Evolutionary conservation across 35 echinoderm and acorn worm species (phyloP), one percentile per base, ranked within the genome.

Genomic region (Heliocidaris erythrogramma): DNA sequence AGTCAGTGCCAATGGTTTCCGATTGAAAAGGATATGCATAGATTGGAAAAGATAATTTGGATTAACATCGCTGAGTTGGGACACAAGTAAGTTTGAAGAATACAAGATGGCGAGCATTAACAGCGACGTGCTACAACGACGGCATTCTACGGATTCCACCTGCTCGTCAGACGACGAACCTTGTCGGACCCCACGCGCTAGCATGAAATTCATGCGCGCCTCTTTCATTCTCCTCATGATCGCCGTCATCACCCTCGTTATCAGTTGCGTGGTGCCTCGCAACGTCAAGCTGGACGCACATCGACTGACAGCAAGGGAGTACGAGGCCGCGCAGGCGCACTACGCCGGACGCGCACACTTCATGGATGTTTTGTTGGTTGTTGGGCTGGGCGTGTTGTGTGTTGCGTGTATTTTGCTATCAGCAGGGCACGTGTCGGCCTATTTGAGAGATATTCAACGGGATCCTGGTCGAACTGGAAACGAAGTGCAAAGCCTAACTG

Each of bases 341-440:
- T 95, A 92, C 60, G 48, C 88, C 5, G 31, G 49, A 6, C 94
- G 94, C 31, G 94, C 49, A 5, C 18, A 42, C 35, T 48, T 69
- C 16, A 60, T 95, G 49, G 94, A 95, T 49, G 32, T 95, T 21
- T 0, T 95, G 13, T 47, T 95, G 87, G 94, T 95, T 6, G 30
- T 95, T 30, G 94, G 94, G 10, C 32, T 95, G 17, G 86, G 21
- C 2, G 59, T 88, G 31, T 29, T 95, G 94, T 60, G 88, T 18
- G 18, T 90, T 30, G 86, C 53, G 18, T 88, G 86, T 53, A 13
- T 90, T 85, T 21, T 92, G 17, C 4, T 95, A 48, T 95, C 87
- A 24, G 48, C 53, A 17, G 30, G 61, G 59, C 94, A 95, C 90
- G 32, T 90, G 52, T 21, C 24, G 30, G 87, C 32, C 4, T 95